Evolutionary conservation across 2,888 invertebrate species (phyloP), one percentile per base, ranked within the genome.

Genomic region (Tipula unca): DNA sequence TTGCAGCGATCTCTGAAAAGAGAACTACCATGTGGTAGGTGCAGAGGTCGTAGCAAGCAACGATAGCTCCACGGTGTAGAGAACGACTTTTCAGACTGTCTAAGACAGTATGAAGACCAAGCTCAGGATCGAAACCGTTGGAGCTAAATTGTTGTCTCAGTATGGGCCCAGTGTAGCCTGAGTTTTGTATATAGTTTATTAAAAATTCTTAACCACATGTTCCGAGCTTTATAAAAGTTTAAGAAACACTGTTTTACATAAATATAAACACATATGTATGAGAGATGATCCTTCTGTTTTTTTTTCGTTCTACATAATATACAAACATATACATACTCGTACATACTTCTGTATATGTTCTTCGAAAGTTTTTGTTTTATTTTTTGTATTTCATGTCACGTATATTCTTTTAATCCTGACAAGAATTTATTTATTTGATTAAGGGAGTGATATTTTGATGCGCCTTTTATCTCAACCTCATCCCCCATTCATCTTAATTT

Each of bases 331-430:
- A 25, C 69, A 48, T 69, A 10, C 25, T 69, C 25, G 35, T n/a
- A n/a, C n/a, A n/a, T n/a, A n/a, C n/a, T n/a, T n/a, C 48, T n/a
- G 48, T n/a, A n/a, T 69, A 69, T 69, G 25, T 25, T 69, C 69
- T 20, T 20, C 25, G 1, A 69, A 8, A 8, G 6, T 25, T 25
- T 20, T 25, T 69, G 69, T 69, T 25, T 20, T 69, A 8, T 8
- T 69, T 48, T 69, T 69, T 4, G 25, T 10, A 69, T 69, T 69
- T 69, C 69, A 69, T 69, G 69, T 69, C 69, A 69, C 69, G 69
- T 69, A 69, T 69, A 69, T 69, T 69, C 69, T 69, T 69, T 69
- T 69, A 69, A 69, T 69, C 69, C 69, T 69, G 69, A 69, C 69
- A 69, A 69, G 69, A 69, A 69, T 69, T 69, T 69, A 69, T 69